phyloP scores from a whole-genome alignment of 2,888 invertebrate species.

The Eledona agricola region DNA sequence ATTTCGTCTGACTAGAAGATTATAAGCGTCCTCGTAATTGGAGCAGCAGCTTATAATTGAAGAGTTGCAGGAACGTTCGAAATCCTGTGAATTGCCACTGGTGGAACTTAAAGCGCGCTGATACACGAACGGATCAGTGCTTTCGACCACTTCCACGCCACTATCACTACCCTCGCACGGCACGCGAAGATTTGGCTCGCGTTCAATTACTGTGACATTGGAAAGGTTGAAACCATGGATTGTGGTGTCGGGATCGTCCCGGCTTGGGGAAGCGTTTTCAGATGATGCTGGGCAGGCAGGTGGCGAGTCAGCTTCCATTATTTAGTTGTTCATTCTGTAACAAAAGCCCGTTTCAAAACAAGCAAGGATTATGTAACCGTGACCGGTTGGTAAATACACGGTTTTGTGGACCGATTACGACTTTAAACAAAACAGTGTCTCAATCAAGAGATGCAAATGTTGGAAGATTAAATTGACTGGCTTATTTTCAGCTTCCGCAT shows the following conservation, averaged over 20 bases:
- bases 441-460: too few species aligned
- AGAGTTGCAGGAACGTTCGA: conserved; percentile 75
- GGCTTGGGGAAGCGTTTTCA: too few species aligned
- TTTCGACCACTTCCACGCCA: conserved; percentile 76
- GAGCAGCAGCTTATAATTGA: conserved; percentile 82
- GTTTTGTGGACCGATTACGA: too few species aligned
- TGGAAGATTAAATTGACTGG: too few species aligned
- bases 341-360: too few species aligned
- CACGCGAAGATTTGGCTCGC: conserved; percentile 12
- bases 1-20: conserved; percentile 61
- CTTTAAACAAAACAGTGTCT: too few species aligned
- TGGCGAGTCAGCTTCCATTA: conserved; percentile 43
- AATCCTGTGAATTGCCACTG: conserved; percentile 71
- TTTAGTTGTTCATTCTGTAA: conserved; percentile 42
- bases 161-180: conserved; percentile 79
- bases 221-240: conserved; percentile 56
- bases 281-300: conserved; percentile 36
- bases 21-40: conserved; percentile 72
- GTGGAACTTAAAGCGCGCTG: conserved; percentile 67
- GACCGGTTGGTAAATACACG: too few species aligned
- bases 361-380: too few species aligned
- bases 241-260: conserved; percentile 50
- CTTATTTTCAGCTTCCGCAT: too few species aligned
- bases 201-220: conserved; percentile 55
- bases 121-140: conserved; percentile 59